A percentile compares a stretch with the other conserved stretches of the same genome.
Conservation (phyloP, 2,113 vertebrate species). For the Misgurnus mizolepis region DNA sequence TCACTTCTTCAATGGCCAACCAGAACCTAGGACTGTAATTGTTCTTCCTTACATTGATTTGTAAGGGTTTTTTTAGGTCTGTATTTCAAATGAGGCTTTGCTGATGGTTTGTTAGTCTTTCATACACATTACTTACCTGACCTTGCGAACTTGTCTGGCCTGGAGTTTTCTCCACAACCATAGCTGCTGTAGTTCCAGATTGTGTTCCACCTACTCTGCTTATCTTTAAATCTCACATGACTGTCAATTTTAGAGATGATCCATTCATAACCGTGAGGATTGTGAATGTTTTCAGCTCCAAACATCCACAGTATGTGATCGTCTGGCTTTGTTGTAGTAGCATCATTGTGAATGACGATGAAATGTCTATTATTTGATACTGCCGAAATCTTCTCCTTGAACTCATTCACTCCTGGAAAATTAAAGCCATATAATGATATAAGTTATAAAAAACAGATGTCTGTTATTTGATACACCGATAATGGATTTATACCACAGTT, state of each 20-base stretch:
- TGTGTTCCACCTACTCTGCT: not conserved
- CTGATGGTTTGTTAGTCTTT: not conserved
- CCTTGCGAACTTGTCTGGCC: not conserved
- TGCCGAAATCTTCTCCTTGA: not conserved
- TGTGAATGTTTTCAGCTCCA: not conserved
- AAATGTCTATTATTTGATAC: not conserved
- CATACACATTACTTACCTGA: not conserved
- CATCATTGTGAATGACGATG: not conserved
- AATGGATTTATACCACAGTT: no score
- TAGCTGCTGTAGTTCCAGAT: not conserved
- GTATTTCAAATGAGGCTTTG: no score
- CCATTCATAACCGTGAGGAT: not conserved
- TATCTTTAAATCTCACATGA: not conserved
- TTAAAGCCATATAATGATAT: not conserved
- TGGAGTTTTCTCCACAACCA: no score
- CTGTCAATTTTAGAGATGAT: not conserved
- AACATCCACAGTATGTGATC: not conserved
- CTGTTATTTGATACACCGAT: no score
- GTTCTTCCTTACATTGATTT: no score
- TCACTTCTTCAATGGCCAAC: no score
- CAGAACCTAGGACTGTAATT: no score
- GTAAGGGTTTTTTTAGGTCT: not conserved
- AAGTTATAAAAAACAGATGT: no score
- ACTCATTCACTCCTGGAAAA: slow-evolving; percentile 6
- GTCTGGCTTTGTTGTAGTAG: not conserved